Base-by-base conservation (phyloP, 2,888 invertebrate genomes). In the Tachina grossa region DNA sequence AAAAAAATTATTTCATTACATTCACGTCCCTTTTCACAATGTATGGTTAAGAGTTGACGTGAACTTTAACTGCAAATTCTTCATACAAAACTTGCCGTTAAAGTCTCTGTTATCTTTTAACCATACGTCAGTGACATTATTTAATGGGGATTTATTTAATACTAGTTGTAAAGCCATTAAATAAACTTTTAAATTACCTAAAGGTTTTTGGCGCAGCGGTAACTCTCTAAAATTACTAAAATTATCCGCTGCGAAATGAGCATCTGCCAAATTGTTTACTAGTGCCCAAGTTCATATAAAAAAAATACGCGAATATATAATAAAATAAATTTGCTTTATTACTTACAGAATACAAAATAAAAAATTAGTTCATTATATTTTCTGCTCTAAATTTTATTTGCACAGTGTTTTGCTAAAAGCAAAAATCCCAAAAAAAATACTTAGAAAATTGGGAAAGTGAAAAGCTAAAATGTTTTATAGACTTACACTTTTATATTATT, bases 211-310 rank as follows among this genome's bases (percentile, higher is more conserved):
- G 9, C 11, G 14, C 9, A 31, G 14, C 19, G 31, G 59, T 19
- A 47, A 49, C 59, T 13, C 57, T 59, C 16, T 19, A 22, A 22
- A 49, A 14, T 53, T 14, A 19, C 13, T 49, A 39, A 19, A 43
- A 13, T 55, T 55, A 14, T 19, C 19, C 39, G 16, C 9, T 14
- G n/a, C 10, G 2, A 55, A 55, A 41, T 43, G 19, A 55, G 9
- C 2, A 16, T 63, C 76, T 83, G 76, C 82, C 76, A 83, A 77
- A 68, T 49, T 49, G 43, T 76, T 8, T 71, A 49, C 59, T 59
- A 41, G 68, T 19, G 41, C 69, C 59, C 11, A 41, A 45, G 22
- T 61, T 43, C 13, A 14, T 1, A 57, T 39, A 55, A 22, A 22
- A 22, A n/a, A 59, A 59, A 59, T n/a, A 14, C n/a, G 1, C 9